Percentiles rank a stretch among this genome's conserved stretches.
phyloP scores from a whole-genome alignment of 2,797 vertebrate genomes.

The Acrocephalus scirpaceus region DNA sequence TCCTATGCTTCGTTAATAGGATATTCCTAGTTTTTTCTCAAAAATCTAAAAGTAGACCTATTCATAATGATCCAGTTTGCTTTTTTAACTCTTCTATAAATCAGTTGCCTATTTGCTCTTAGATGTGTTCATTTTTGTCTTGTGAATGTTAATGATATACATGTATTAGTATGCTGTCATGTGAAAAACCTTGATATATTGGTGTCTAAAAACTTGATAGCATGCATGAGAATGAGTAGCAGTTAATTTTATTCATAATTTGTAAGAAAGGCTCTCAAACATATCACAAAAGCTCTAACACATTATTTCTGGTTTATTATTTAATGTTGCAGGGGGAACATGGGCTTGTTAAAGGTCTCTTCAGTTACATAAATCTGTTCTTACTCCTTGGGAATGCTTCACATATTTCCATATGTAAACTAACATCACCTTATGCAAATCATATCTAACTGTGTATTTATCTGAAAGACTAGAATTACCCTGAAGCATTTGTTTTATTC shows the following conservation, averaged over 20 bases:
- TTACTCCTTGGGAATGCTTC: not conserved
- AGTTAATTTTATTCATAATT: not conserved
- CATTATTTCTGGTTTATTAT: not conserved
- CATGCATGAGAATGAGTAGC: not conserved
- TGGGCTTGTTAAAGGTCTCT: not conserved
- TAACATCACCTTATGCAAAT: not conserved
- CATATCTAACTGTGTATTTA: constrained; percentile 16
- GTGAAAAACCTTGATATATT: not conserved
- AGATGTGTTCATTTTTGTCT: not conserved
- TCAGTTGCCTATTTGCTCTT: not conserved
- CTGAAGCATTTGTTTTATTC: constrained; percentile 34
- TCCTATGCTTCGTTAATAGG: not conserved
- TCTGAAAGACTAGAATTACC: constrained; percentile 1
- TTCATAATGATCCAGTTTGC: not conserved
- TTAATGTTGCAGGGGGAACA: not conserved
- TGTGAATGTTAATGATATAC: not conserved
- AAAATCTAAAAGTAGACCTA: not conserved
- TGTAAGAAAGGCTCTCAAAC: not conserved
- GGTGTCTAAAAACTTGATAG: not conserved
- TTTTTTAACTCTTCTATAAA: not conserved
- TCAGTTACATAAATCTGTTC: not conserved
- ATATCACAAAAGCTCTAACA: not conserved
- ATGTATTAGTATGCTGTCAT: not conserved
- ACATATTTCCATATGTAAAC: not conserved
- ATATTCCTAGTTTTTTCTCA: not conserved